These are phyloP conservation scores for Propithecus coquereli DNA, from an alignment of 2,113 vertebrate genomes.

Conservation along the genomic window DNA sequence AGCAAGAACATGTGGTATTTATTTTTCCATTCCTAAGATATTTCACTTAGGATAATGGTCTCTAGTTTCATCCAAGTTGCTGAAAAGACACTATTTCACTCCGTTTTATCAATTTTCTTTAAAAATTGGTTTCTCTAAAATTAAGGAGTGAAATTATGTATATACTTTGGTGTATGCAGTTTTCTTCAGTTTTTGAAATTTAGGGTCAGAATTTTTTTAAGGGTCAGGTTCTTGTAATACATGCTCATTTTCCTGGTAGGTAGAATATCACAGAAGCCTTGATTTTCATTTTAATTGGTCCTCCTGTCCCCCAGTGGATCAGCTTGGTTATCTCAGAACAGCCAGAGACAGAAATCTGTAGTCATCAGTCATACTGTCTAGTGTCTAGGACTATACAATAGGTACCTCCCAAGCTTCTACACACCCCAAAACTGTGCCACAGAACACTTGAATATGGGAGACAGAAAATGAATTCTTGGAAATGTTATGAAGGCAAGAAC, in stretches of 20 bases:
- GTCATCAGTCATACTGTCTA: neutral
- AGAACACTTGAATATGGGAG: neutral
- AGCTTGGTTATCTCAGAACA: neutral
- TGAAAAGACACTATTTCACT: too few relatives aligned
- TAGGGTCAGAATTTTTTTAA: conserved; percentile 31
- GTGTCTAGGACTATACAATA: neutral
- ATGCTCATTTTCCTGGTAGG: conserved; percentile 5
- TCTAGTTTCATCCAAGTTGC: too few relatives aligned
- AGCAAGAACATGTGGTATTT: too few relatives aligned
- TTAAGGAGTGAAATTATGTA: neutral
- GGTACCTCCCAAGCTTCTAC: neutral
- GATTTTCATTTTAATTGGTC: conserved; percentile 26
- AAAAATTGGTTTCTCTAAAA: conserved; percentile 34
- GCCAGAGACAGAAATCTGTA: neutral
- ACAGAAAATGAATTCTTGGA: neutral
- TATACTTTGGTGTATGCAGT: neutral
- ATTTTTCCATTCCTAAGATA: too few relatives aligned
- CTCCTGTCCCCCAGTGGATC: neutral
- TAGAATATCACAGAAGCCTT: neutral
- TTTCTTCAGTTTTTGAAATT: conserved; percentile 28
- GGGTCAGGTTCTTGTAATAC: neutral
- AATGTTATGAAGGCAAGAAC: neutral
- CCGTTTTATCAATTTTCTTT: neutral
- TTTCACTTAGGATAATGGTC: too few relatives aligned
- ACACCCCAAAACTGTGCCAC: conserved; percentile 16